Conservation (phyloP, 2,888 invertebrate genomes). For the Cheilosia pagana region DNA sequence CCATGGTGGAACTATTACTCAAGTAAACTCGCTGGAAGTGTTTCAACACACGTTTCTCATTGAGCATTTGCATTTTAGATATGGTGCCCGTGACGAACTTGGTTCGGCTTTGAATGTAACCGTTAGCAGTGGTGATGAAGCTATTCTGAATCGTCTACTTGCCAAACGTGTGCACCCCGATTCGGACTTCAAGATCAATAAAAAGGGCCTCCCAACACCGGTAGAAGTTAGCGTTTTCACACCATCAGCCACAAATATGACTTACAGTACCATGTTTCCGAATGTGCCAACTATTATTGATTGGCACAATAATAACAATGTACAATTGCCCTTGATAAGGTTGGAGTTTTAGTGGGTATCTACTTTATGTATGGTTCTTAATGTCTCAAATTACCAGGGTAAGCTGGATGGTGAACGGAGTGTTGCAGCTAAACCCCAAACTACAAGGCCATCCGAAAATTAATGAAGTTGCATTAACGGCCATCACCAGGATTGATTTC, state of each 20-base stretch:
- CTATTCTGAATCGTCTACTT: slow-evolving; percentile 91
- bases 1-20: slow-evolving; percentile 82
- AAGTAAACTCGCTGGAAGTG: slow-evolving; percentile 77
- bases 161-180: slow-evolving; percentile 95
- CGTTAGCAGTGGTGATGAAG: slow-evolving; percentile 89
- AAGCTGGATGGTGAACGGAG: slow-evolving; percentile 93
- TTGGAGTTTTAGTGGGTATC: slow-evolving; percentile 73
- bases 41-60: background rate
- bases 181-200: slow-evolving; percentile 96
- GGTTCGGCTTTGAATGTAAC: slow-evolving; percentile 92
- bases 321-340: slow-evolving; percentile 88
- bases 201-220: slow-evolving; percentile 88
- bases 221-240: slow-evolving; percentile 83
- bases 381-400: slow-evolving; percentile 82
- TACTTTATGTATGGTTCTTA: slow-evolving; percentile 77
- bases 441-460: slow-evolving; percentile 88
- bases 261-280: slow-evolving; percentile 92
- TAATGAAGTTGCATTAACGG: slow-evolving; percentile 90
- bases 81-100: slow-evolving; percentile 94
- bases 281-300: slow-evolving; percentile 94
- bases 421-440: slow-evolving; percentile 92
- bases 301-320: slow-evolving; percentile 92
- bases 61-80: slow-evolving; percentile 77
- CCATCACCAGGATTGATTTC: slow-evolving; percentile 96
- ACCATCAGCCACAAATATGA: slow-evolving; percentile 87